Conservation (phyloP, 2,797 vertebrate species). For the Brotula barbata region DNA sequence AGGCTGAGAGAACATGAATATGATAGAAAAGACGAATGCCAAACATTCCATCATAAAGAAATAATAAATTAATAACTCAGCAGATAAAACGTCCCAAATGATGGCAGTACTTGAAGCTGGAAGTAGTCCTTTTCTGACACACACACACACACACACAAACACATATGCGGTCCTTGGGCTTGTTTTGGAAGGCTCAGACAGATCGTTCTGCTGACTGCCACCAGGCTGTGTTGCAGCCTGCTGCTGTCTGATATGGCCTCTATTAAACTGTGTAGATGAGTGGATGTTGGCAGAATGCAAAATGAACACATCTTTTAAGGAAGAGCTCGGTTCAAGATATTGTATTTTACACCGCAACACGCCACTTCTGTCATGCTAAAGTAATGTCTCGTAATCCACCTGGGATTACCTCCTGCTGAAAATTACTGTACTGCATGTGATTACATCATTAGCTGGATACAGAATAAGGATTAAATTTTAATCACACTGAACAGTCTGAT, state of each 20-base stretch:
- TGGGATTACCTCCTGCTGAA: conserved; percentile 12
- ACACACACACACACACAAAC: conserved; percentile 25
- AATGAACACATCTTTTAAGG: conserved; percentile 39
- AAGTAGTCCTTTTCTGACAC: conserved; percentile 18
- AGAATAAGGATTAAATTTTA: conserved; percentile 1
- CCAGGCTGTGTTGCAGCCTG: conserved; percentile 38
- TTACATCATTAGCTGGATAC: conserved; percentile 9
- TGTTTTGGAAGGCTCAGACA: conserved; percentile 42
- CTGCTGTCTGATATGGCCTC: conserved; percentile 49
- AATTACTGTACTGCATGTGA: neutral
- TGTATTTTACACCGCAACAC: conserved; percentile 25
- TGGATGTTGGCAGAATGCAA: conserved; percentile 38
- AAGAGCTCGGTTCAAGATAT: conserved; percentile 3
- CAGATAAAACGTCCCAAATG: conserved; percentile 33
- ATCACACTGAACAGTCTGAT: conserved; percentile 9
- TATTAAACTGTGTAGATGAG: conserved; percentile 50
- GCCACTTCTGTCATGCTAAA: conserved; percentile 13
- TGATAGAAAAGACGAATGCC: no score
- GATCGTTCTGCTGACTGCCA: conserved; percentile 42
- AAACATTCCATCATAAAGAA: no score
- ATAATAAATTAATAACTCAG: conserved; percentile 18
- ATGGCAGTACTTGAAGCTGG: conserved; percentile 12
- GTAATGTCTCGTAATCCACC: conserved; percentile 17
- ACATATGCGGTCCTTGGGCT: conserved; percentile 24
- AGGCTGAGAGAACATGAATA: no score